These are phyloP conservation scores for Chironomus tentans DNA, from an alignment of 2,888 invertebrate genomes.

Conservation along the genomic window DNA sequence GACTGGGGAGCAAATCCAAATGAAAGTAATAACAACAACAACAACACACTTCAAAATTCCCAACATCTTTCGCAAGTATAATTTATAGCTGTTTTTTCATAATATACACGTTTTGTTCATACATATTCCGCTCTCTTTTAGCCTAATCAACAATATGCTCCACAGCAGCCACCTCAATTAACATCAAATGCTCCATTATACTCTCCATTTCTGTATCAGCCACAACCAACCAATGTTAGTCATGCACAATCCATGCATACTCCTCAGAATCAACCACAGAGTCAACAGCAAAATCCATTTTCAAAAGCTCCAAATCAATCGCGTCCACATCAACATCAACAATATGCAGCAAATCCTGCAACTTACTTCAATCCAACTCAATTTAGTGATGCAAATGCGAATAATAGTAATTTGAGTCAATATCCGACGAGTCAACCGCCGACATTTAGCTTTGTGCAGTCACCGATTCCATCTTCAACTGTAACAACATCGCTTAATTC, in stretches of 20 bases:
- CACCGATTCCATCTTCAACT: too few relatives aligned
- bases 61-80: background rate
- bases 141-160: background rate
- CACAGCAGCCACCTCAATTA: conserved; percentile 15
- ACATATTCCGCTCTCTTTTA: background rate
- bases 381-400: background rate
- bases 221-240: conserved; percentile 28
- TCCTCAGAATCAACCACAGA: conserved; percentile 1
- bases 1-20: conserved; percentile 29
- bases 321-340: background rate
- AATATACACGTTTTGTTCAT: background rate
- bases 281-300: background rate
- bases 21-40: conserved; percentile 16
- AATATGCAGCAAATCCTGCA: background rate
- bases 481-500: too few relatives aligned
- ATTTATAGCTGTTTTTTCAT: too few relatives aligned
- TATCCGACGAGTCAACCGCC: background rate
- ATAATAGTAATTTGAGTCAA: background rate
- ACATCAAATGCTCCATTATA: conserved; percentile 6
- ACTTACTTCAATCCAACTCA: conserved; percentile 5
- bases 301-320: background rate
- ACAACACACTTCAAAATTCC: conserved; percentile 4
- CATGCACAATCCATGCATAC: background rate
- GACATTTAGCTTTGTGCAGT: background rate
- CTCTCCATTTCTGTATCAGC: conserved; percentile 24